Evolutionary conservation across 1,140 invertebrate species (phyloP).

Genomic region (Dendroctonus valens): DNA sequence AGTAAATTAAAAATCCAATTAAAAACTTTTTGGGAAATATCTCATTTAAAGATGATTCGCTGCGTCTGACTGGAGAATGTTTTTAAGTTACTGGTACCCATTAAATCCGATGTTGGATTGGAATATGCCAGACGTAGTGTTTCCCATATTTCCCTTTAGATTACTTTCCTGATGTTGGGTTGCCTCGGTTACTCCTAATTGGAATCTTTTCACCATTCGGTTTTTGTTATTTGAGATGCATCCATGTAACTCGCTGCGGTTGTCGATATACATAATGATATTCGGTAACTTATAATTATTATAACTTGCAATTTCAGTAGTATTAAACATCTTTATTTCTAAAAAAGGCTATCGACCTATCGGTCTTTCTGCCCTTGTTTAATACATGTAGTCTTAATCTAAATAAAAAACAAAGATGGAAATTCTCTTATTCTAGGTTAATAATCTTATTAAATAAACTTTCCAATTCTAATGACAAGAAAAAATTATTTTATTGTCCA

Average conservation of each 20-base stretch:
- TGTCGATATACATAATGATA: not conserved
- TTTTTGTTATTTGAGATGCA: slow-evolving; percentile 39
- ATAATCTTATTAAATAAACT: too few species aligned
- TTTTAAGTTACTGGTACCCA: slow-evolving; percentile 15
- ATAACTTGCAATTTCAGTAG: too few species aligned
- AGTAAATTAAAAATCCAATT: slow-evolving; percentile 8
- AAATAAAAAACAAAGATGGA: too few species aligned
- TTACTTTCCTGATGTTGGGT: slow-evolving; percentile 31
- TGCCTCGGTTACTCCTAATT: slow-evolving; percentile 40
- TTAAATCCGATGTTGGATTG: slow-evolving; percentile 12
- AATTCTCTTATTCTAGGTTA: too few species aligned
- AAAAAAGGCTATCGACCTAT: too few species aligned
- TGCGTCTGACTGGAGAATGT: slow-evolving; percentile 3
- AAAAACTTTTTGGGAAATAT: slow-evolving; percentile 6
- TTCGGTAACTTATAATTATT: too few species aligned
- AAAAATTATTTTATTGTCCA: too few species aligned
- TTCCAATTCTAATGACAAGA: too few species aligned
- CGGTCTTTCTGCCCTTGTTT: too few species aligned
- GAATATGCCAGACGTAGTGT: slow-evolving; percentile 8
- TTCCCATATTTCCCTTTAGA: slow-evolving; percentile 33
- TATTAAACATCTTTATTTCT: too few species aligned
- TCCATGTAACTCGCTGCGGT: not conserved
- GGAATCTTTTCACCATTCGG: slow-evolving; percentile 36
- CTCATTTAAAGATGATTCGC: slow-evolving; percentile 5
- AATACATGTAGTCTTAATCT: too few species aligned